These are phyloP conservation scores for Panthera leo DNA, from an alignment of 2,113 vertebrate genomes.

Conservation along the genomic window DNA sequence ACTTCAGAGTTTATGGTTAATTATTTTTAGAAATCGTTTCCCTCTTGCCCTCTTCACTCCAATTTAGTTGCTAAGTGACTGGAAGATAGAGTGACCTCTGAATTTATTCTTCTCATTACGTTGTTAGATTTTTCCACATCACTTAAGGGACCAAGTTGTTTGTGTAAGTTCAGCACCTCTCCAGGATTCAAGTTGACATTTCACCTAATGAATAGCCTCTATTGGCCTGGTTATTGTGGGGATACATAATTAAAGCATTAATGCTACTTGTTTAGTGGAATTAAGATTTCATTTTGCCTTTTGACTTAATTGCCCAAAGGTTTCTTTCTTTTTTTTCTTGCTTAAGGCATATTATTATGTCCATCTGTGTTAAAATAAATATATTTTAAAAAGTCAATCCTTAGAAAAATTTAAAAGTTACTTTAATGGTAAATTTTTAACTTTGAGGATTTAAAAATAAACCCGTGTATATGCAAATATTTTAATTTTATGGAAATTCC, in stretches of 20 bases:
- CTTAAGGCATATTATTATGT: background rate
- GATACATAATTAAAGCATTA: conserved; percentile 72
- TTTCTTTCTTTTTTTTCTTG: conserved; percentile 47
- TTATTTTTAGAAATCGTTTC: conserved; percentile 51
- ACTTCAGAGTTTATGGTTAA: conserved; percentile 52
- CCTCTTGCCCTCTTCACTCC: conserved; percentile 39
- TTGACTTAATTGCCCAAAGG: conserved; percentile 33
- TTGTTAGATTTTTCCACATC: conserved; percentile 60
- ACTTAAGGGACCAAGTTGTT: conserved; percentile 56
- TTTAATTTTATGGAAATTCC: background rate
- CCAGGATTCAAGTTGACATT: conserved; percentile 57
- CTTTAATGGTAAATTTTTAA: background rate
- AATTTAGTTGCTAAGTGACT: conserved; percentile 64
- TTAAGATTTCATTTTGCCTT: conserved; percentile 59
- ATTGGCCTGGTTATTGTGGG: conserved; percentile 58
- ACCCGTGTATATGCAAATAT: background rate
- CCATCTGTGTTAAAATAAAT: background rate
- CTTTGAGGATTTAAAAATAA: conserved; percentile 16
- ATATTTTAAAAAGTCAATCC: background rate
- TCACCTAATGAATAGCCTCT: conserved; percentile 65
- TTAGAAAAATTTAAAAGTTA: background rate
- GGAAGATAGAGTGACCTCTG: conserved; percentile 54
- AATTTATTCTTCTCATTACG: conserved; percentile 74
- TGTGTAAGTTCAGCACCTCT: conserved; percentile 62
- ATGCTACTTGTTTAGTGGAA: background rate